Conservation (phyloP, 2,113 vertebrate species). For the Lepisosteus oculatus region DNA sequence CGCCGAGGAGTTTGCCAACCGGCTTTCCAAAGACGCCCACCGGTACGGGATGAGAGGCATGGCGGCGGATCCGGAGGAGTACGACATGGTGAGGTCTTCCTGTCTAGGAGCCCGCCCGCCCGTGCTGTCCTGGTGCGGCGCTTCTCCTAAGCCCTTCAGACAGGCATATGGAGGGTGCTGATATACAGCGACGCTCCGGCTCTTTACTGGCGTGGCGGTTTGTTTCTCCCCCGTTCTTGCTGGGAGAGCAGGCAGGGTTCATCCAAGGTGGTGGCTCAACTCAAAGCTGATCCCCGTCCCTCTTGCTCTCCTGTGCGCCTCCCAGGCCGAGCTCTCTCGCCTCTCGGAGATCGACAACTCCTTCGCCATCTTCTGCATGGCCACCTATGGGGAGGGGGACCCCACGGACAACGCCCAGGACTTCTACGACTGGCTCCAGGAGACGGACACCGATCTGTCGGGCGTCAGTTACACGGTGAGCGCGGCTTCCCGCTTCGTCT, state of each 20-base stretch:
- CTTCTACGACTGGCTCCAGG: slow-evolving; percentile 96
- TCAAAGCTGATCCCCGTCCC: no score
- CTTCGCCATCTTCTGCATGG: slow-evolving; percentile 93
- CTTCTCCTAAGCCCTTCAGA: no score
- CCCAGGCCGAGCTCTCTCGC: slow-evolving; percentile 81
- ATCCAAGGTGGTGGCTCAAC: no score
- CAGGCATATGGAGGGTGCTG: neutral
- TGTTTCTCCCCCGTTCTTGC: neutral
- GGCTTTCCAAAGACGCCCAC: slow-evolving; percentile 90
- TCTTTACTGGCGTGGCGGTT: neutral
- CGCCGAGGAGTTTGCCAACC: slow-evolving; percentile 90
- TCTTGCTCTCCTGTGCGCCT: neutral
- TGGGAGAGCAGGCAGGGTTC: neutral
- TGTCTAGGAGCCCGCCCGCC: neutral
- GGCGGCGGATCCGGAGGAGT: slow-evolving; percentile 93
- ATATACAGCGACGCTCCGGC: neutral
- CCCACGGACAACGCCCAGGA: slow-evolving; percentile 96
- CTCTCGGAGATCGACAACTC: slow-evolving; percentile 86
- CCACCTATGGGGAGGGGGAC: slow-evolving; percentile 93
- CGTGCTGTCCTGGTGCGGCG: no score
- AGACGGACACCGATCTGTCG: slow-evolving; percentile 73
- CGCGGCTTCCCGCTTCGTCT: slow-evolving; percentile 9
- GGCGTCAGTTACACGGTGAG: slow-evolving; percentile 88
- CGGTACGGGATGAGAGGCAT: slow-evolving; percentile 95
- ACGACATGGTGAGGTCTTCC: slow-evolving; percentile 77